Conservation (phyloP, 2,113 vertebrate genomes). For the Synchiropus splendidus region DNA sequence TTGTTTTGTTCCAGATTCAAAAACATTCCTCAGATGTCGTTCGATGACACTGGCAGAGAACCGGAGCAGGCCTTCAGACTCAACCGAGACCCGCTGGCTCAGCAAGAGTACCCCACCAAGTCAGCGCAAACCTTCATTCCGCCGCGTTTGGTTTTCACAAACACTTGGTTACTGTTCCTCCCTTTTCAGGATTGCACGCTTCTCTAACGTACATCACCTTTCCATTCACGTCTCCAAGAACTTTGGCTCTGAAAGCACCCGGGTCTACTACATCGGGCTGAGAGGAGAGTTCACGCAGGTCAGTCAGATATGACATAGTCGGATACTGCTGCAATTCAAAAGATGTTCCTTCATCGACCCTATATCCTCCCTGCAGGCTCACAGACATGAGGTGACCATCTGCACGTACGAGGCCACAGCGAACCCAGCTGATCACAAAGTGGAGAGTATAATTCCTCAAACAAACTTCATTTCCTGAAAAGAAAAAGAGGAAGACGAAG, state of each 20-base stretch:
- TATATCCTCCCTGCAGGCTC: conserved; percentile 76
- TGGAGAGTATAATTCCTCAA: conserved; percentile 79
- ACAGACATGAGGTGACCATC: conserved; percentile 91
- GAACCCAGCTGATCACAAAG: conserved; percentile 88
- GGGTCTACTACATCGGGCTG: conserved; percentile 89
- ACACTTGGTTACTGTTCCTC: too few species aligned
- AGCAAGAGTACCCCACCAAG: conserved; percentile 95
- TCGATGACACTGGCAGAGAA: conserved; percentile 83
- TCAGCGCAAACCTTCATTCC: conserved; percentile 47
- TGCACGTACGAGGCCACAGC: conserved; percentile 91
- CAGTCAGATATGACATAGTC: too few species aligned
- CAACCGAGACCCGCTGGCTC: conserved; percentile 77
- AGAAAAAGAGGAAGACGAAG: conserved; percentile 2
- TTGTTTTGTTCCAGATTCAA: conserved; percentile 69
- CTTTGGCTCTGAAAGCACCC: conserved; percentile 83
- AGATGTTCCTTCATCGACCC: too few species aligned
- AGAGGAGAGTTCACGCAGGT: conserved; percentile 91
- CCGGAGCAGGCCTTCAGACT: conserved; percentile 88
- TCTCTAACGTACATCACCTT: conserved; percentile 85
- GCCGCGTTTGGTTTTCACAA: too few species aligned
- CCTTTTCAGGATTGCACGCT: conserved; percentile 80
- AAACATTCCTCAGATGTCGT: conserved; percentile 97
- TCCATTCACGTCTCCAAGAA: conserved; percentile 94
- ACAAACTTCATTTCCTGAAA: conserved; percentile 86
- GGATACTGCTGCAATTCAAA: too few species aligned